These are phyloP conservation scores for Ethmia dodecea DNA, from an alignment of 2,888 invertebrate species.

Conservation along the genomic window DNA sequence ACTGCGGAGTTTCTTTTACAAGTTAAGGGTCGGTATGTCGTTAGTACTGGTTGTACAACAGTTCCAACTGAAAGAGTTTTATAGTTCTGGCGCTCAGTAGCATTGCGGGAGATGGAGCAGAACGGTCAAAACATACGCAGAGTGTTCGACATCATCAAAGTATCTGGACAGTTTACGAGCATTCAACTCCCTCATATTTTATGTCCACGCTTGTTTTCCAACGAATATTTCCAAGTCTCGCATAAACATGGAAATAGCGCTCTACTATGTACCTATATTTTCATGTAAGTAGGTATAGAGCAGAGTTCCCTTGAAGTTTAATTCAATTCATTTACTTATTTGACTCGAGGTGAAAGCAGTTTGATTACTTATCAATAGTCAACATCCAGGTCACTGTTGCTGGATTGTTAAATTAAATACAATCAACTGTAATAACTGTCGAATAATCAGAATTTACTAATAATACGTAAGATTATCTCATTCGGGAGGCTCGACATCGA, in stretches of 20 bases:
- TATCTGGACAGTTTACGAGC: constrained; percentile 22
- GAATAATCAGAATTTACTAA: no score
- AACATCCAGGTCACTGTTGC: no score
- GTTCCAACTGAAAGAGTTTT: constrained; percentile 32
- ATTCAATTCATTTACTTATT: no score
- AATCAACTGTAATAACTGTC: no score
- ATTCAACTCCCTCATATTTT: constrained; percentile 17
- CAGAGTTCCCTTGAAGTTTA: no score
- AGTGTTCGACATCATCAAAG: constrained; percentile 26
- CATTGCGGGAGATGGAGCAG: constrained; percentile 19
- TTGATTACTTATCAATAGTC: no score
- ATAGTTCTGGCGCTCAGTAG: constrained; percentile 28
- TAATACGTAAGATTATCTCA: no score
- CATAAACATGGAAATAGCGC: background rate
- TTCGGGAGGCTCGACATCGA: no score
- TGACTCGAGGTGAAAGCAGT: no score
- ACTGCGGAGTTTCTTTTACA: constrained; percentile 26
- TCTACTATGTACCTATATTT: no score
- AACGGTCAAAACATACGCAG: constrained; percentile 23
- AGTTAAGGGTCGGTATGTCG: constrained; percentile 23
- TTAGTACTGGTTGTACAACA: constrained; percentile 22
- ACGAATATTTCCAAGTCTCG: constrained; percentile 9
- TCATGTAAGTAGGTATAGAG: no score
- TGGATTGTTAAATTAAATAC: no score
- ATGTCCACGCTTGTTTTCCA: constrained; percentile 14